Evolutionary conservation across 2,797 vertebrate species (phyloP).

Genomic region (Cetoscarus ocellatus): DNA sequence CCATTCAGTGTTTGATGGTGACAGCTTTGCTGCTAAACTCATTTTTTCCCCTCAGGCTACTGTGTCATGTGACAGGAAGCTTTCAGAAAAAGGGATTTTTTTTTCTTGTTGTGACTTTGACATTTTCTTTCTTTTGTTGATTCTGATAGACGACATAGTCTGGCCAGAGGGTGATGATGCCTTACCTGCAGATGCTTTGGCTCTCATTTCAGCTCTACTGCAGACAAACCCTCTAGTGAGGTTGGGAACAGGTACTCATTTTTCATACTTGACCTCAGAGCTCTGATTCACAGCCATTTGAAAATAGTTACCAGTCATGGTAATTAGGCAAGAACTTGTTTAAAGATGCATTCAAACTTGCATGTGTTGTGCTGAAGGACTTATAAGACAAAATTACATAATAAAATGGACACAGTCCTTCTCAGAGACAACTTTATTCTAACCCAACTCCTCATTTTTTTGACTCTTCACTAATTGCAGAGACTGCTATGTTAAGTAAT

Average conservation of each 20-base stretch:
- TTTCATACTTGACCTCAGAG: constrained; percentile 2
- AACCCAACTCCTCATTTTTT: too few relatives aligned
- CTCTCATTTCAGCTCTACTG: constrained; percentile 91
- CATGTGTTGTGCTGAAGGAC: background rate
- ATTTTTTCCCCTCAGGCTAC: too few relatives aligned
- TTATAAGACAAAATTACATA: background rate
- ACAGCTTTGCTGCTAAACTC: too few relatives aligned
- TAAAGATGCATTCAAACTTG: background rate
- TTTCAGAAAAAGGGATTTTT: background rate
- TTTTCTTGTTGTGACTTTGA: constrained; percentile 11
- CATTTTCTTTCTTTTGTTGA: constrained; percentile 15
- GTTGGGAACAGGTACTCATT: constrained; percentile 89
- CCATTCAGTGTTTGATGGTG: too few relatives aligned
- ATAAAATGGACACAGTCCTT: background rate
- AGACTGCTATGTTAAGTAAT: too few relatives aligned
- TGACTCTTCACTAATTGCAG: too few relatives aligned
- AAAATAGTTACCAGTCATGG: background rate
- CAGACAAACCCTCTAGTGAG: constrained; percentile 93
- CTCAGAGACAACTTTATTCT: too few relatives aligned
- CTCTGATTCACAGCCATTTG: background rate
- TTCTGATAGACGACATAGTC: constrained; percentile 89
- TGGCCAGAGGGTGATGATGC: constrained; percentile 95
- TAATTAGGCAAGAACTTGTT: background rate
- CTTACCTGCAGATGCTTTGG: constrained; percentile 90
- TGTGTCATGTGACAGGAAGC: background rate